Percentiles rank a stretch among this genome's conserved stretches.
These are phyloP conservation scores for Xylota sylvarum DNA, from an alignment of 2,888 invertebrate species.

Conservation along the genomic window DNA sequence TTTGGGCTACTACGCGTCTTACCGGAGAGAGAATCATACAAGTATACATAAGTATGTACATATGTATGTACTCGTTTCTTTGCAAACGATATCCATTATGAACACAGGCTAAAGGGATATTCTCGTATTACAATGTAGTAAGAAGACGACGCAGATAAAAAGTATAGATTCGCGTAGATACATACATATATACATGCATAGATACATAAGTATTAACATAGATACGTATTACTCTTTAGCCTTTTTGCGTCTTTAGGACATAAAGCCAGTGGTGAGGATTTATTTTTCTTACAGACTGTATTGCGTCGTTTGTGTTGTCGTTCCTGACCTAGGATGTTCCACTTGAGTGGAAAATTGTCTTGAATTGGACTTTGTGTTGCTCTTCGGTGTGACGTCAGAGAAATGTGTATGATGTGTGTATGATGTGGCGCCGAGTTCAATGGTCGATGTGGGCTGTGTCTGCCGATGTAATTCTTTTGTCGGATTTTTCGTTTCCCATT, in stretches of 20 bases:
- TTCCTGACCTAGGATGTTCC: conserved; percentile 52
- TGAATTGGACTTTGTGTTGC: conserved; percentile 11
- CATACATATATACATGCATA: too few species aligned
- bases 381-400: conserved; percentile 22
- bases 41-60: background rate
- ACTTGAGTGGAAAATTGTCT: conserved; percentile 9
- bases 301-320: conserved; percentile 5
- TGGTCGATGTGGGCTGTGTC: conserved; percentile 7
- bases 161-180: background rate
- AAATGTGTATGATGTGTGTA: background rate
- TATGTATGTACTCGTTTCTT: too few species aligned
- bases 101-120: background rate
- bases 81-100: background rate
- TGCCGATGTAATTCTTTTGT: background rate
- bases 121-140: background rate
- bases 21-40: conserved; percentile 6
- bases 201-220: too few species aligned
- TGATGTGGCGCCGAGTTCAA: conserved; percentile 13
- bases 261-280: background rate
- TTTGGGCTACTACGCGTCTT: conserved; percentile 9
- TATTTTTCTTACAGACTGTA: conserved; percentile 21
- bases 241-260: background rate
- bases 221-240: background rate
- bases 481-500: background rate
- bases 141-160: background rate